A percentile compares a stretch with the other conserved stretches of the same genome.
phyloP scores from a whole-genome alignment of 1,140 invertebrate genomes.

The Microplitis demolitor region DNA sequence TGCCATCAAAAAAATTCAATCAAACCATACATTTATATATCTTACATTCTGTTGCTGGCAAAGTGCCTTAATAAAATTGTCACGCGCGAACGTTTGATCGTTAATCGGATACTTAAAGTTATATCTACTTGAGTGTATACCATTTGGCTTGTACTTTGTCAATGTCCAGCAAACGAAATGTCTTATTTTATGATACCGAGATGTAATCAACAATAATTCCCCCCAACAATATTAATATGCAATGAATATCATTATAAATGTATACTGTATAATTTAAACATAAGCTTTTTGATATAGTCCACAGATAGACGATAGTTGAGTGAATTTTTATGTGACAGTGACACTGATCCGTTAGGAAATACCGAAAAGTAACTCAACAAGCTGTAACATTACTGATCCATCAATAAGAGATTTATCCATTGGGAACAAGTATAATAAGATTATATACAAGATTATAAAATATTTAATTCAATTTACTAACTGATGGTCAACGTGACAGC shows the following conservation, averaged over 20 bases:
- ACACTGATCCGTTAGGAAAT: neutral
- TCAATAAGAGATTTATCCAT: neutral
- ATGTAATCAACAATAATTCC: neutral
- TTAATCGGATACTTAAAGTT: neutral
- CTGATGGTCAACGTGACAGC: neutral
- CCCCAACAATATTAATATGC: too few relatives aligned
- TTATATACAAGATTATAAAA: neutral
- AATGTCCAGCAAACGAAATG: neutral
- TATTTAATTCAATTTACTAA: neutral
- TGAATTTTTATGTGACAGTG: neutral
- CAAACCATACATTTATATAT: neutral
- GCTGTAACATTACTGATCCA: neutral
- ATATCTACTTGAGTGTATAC: neutral
- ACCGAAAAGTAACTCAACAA: neutral
- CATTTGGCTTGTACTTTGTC: neutral
- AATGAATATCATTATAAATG: too few relatives aligned
- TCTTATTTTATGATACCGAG: neutral
- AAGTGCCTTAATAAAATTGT: conserved; percentile 2
- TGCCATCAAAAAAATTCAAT: too few relatives aligned
- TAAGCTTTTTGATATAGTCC: too few relatives aligned
- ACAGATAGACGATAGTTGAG: too few relatives aligned
- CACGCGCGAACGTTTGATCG: neutral
- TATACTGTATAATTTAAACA: too few relatives aligned
- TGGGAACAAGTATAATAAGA: neutral
- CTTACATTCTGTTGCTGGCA: neutral